Conservation (phyloP, 2,888 invertebrate genomes). For the Phragmatobia fuliginosa region DNA sequence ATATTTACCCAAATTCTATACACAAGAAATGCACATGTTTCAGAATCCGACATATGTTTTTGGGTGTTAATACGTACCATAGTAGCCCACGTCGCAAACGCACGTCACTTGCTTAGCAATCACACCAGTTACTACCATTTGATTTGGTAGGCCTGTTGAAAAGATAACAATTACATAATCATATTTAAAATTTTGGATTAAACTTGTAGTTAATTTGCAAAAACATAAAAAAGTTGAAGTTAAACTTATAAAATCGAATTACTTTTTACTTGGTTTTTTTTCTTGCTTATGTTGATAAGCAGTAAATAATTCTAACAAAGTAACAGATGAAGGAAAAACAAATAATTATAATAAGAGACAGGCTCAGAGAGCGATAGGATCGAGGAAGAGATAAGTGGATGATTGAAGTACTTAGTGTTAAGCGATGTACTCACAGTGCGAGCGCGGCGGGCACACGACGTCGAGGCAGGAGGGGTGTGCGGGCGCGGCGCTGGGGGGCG, state of each 20-base stretch:
- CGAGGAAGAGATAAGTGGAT: not conserved
- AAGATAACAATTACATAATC: not conserved
- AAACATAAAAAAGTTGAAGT: no score
- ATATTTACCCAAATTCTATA: no score
- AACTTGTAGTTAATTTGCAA: not conserved
- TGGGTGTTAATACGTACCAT: constrained; percentile 70
- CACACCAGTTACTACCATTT: constrained; percentile 63
- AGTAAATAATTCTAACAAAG: not conserved
- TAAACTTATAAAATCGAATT: no score
- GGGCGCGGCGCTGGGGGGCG: constrained; percentile 75
- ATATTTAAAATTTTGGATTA: not conserved
- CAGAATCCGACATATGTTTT: not conserved
- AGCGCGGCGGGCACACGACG: constrained; percentile 87
- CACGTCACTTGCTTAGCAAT: constrained; percentile 82
- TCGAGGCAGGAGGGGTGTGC: constrained; percentile 74
- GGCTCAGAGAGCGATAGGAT: not conserved
- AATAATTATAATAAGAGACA: no score
- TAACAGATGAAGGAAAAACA: not conserved
- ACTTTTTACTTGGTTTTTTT: no score
- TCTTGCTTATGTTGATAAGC: no score
- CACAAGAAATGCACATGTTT: no score
- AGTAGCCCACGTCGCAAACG: constrained; percentile 89
- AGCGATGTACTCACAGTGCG: constrained; percentile 84
- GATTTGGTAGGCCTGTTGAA: constrained; percentile 59
- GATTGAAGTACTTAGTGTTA: no score